A percentile compares a stretch with the other conserved stretches of the same genome.
phyloP scores from a whole-genome alignment of 2,113 vertebrate species.

The Xenus cinereus region DNA sequence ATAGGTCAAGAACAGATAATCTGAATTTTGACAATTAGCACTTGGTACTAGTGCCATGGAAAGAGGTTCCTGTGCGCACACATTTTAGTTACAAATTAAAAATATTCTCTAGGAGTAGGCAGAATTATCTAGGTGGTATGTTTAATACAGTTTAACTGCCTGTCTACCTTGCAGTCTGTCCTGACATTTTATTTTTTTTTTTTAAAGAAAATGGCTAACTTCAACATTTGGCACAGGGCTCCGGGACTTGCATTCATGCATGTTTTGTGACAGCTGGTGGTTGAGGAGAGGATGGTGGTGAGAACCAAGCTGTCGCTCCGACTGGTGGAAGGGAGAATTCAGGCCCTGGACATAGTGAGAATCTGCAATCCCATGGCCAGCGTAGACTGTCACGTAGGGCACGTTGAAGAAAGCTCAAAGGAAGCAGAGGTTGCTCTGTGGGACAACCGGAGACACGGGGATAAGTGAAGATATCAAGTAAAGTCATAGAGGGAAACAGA shows the following conservation, averaged over 20 bases:
- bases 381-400: rapidly evolving
- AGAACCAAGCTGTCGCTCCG: background rate
- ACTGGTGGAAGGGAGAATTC: background rate
- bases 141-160: background rate
- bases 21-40: background rate
- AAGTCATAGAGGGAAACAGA: background rate
- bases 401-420: background rate
- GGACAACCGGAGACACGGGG: background rate
- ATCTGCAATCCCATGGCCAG: background rate
- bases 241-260: background rate
- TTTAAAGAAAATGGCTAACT: background rate
- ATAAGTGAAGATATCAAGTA: background rate
- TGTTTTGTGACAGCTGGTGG: background rate
- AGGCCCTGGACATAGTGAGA: background rate
- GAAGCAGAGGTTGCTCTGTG: background rate
- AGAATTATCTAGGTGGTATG: background rate
- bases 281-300: background rate
- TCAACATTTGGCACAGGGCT: background rate
- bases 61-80: background rate
- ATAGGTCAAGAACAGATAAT: background rate
- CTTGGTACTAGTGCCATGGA: background rate
- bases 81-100: background rate
- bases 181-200: background rate
- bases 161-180: background rate
- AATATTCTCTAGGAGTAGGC: background rate